A percentile compares a stretch with the other conserved stretches of the same genome.
These are phyloP conservation scores for Diacarnus erythraeanus DNA, from an alignment of 37 sponge, comb jelly and placozoan species.

Conservation along the genomic window DNA sequence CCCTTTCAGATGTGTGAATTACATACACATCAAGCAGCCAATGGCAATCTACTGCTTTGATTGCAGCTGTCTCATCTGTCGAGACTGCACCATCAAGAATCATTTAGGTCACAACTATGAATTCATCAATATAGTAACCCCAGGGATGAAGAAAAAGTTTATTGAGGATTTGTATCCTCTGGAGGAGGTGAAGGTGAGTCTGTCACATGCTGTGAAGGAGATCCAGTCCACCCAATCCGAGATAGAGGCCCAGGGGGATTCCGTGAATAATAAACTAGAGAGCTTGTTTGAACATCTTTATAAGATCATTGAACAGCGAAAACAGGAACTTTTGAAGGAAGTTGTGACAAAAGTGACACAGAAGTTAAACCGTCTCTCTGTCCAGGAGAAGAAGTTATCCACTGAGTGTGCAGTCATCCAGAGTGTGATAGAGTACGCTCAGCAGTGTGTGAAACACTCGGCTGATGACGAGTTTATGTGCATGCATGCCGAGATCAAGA, in stretches of 20 bases:
- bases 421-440: neutral
- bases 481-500: neutral
- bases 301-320: neutral
- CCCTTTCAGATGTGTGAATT: neutral
- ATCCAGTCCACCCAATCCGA: neutral
- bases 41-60: slow-evolving; percentile 40
- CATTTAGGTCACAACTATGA: slow-evolving; percentile 25
- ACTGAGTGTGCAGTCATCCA: neutral
- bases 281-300: neutral
- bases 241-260: slow-evolving; percentile 10
- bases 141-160: slow-evolving; percentile 14
- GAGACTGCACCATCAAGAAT: slow-evolving; percentile 4
- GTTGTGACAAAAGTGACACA: neutral
- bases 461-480: slow-evolving; percentile 2
- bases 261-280: neutral
- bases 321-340: slow-evolving; percentile 4
- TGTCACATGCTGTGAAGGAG: neutral
- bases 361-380: neutral
- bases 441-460: neutral
- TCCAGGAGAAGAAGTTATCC: neutral
- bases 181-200: slow-evolving; percentile 3
- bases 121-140: slow-evolving; percentile 4
- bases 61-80: slow-evolving; percentile 22
- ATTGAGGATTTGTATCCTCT: neutral
- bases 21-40: slow-evolving; percentile 11